Evolutionary conservation across 2,888 invertebrate species (phyloP).

Genomic region (Lepidochrysops patricia): DNA sequence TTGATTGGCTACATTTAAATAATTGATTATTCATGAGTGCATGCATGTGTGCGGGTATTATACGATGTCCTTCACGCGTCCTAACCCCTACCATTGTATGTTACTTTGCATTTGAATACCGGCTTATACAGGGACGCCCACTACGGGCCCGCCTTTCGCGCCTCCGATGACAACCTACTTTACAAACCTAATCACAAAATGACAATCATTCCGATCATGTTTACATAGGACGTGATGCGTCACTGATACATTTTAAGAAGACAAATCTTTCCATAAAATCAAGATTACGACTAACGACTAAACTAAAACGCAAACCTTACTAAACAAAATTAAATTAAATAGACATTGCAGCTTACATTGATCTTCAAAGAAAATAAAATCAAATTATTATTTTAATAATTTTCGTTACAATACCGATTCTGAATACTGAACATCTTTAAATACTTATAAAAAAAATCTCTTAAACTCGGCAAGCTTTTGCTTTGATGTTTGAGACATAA

Average conservation of each 20-base stretch:
- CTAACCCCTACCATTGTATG: constrained; percentile 70
- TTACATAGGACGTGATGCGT: constrained; percentile 6
- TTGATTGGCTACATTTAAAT: constrained; percentile 66
- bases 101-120: constrained; percentile 69
- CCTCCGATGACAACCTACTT: constrained; percentile 38
- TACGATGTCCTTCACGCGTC: constrained; percentile 72
- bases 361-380: neutral
- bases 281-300: neutral
- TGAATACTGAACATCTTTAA: neutral
- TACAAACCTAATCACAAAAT: constrained; percentile 17
- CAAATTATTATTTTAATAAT: neutral
- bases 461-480: neutral
- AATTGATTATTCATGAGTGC: constrained; percentile 72
- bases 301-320: neutral
- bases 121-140: constrained; percentile 53
- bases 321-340: neutral
- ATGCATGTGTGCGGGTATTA: constrained; percentile 65
- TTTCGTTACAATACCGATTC: neutral
- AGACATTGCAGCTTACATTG: neutral
- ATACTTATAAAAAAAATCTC: neutral
- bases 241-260: neutral
- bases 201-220: constrained; percentile 3
- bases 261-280: neutral
- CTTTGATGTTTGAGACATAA: neutral
- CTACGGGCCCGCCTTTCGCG: constrained; percentile 47